phyloP scores from a whole-genome alignment of 2,797 vertebrate genomes.

The Scarus forsteni region DNA sequence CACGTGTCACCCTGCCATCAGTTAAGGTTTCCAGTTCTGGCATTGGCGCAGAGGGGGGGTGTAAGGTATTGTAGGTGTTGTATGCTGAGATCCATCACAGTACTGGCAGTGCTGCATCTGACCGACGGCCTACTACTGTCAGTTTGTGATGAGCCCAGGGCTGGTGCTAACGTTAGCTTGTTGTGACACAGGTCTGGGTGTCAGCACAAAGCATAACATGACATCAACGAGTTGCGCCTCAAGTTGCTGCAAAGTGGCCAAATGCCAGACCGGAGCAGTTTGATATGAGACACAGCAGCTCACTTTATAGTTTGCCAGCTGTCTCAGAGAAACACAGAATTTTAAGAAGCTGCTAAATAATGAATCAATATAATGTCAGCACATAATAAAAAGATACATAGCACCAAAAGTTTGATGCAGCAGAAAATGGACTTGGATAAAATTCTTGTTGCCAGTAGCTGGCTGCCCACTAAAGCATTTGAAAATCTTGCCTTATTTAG shows the following conservation, averaged over 20 bases:
- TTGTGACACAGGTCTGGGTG: constrained; percentile 76
- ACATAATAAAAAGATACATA: too few species aligned
- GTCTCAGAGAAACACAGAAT: constrained; percentile 16
- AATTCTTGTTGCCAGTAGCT: too few species aligned
- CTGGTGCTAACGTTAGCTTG: constrained; percentile 53
- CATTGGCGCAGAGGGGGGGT: neutral
- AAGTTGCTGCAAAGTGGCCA: constrained; percentile 39
- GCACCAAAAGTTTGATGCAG: too few species aligned
- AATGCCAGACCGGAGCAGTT: constrained; percentile 41
- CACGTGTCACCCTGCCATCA: constrained; percentile 62
- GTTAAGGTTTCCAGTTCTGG: constrained; percentile 41
- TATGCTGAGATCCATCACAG: constrained; percentile 61
- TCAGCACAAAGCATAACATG: constrained; percentile 72
- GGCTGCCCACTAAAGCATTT: too few species aligned
- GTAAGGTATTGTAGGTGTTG: constrained; percentile 36
- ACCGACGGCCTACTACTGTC: constrained; percentile 83
- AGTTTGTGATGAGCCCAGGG: constrained; percentile 55
- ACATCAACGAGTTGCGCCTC: constrained; percentile 56
- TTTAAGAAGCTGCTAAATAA: constrained; percentile 25
- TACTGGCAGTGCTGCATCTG: constrained; percentile 62
- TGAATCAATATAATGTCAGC: too few species aligned
- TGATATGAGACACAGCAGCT: constrained; percentile 20
- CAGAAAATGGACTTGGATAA: too few species aligned
- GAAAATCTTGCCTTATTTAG: too few species aligned
- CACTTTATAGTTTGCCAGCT: constrained; percentile 39